Evolutionary conservation across 1,140 invertebrate genomes (phyloP), one percentile per base, ranked within the genome.

Genomic region (Bombus terrestris): DNA sequence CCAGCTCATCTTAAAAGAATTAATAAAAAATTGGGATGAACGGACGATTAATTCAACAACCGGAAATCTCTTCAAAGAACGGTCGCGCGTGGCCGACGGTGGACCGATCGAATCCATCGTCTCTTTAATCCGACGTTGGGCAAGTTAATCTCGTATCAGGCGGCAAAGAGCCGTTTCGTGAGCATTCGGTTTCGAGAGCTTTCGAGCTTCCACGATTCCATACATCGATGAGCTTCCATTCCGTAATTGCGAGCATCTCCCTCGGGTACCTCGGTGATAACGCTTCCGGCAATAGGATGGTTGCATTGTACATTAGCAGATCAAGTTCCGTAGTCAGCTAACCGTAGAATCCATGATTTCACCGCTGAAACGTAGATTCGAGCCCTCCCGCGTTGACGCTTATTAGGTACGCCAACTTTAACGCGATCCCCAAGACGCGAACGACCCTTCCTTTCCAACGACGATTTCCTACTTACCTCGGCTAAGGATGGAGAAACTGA

Each of bases 201-300:
- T 86, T 81, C 76, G 53, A 77, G 57, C 75, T n/a, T 68, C 10
- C 83, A 59, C 68, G 86, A 83, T 90, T 90, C 86, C 64, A 85
- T 80, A 87, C 86, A 90, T 90, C 83, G 80, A 90, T 47, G 86
- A 80, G 79, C 64, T 77, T 86, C 86, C 82, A 90, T 90, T 71
- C 75, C 89, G 84, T 90, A 90, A 90, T 90, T 90, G 86, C 89
- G 68, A 83, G 83, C 68, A 82, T 79, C 83, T 90, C 89, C 80
- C 83, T 35, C 66, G 89, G 87, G 83, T 85, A 39, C 43, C 66
- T 68, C 75, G 43, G 35, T 72, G 88, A 90, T 90, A 90, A 90
- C 83, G 86, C 83, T 86, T 69, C 72, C 76, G 62, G 88, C 81
- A 77, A 84, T 90, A 87, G 79, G 69, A 81, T 37, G 66, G 57